Base-by-base conservation (phyloP, 2,113 vertebrate species). In the Gracilinanus agilis region DNA sequence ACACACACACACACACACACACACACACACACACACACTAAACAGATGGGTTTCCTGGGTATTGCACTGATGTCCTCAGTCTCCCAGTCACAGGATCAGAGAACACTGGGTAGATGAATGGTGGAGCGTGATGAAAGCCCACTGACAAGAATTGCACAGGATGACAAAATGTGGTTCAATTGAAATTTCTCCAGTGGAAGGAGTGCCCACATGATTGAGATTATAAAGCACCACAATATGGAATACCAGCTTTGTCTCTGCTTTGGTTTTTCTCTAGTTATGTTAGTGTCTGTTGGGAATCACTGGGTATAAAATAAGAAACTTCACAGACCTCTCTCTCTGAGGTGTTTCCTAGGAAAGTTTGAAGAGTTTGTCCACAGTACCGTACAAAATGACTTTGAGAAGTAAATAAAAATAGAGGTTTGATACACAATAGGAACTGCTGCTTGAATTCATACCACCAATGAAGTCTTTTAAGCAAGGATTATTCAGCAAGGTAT, bases 391-490 rank as follows among this genome's bases (percentile, higher is more conserved):
- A 83, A 40, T 83, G 34, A 40, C 67, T 83, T 83, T 83, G 67
- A 83, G 40, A 83, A 83, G 61, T 83, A 83, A 83, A 83, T 83
- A 83, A 83, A 83, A 83, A 19, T n/a, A 83, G n/a, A 83, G n/a
- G 34, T 83, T 83, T 40, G 34, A 75, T 75, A 13, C 16, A 75
- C 34, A 19, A n/a, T 29, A 34, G 34, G 61, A 83, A 83, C n/a
- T 3, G 19, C n/a, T 83, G n/a, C 34, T 19, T 23, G 40, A 83
- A 40, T 83, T 40, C 40, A 83, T 83, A 1, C n/a, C 23, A 9
- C 34, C n/a, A 83, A 83, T 9, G n/a, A 83, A 83, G n/a, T 83
- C 34, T 83, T 40, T 40, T 83, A 83, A 83, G 67, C 67, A 83
- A 83, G 34, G 40, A 40, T 83, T 19, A 23, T 83, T 83, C n/a